Evolutionary conservation across 2,888 invertebrate genomes (phyloP), one percentile per base, ranked within the genome.

Genomic region (Neria commutata): DNA sequence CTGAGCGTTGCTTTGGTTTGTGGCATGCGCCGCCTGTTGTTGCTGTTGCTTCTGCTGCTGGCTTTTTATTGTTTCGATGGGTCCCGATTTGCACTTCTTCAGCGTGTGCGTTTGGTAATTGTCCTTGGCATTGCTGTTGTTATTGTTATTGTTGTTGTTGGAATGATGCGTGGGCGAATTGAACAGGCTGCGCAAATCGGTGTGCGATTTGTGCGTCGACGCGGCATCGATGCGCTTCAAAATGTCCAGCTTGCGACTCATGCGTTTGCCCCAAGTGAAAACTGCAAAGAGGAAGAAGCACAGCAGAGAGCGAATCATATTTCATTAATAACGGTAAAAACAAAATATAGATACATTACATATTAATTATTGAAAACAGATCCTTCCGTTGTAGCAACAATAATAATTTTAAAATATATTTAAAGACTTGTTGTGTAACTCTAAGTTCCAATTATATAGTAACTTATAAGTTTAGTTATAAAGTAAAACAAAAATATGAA

Each of bases 211-310:
- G 86, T 70, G 85, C 29, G 68, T 67, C 45, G 62, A 65, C 29
- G 64, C 54, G 4, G 71, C 66, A 55, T 89, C 89, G 54, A 85
- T 82, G 68, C 89, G 87, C 67, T 90, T 88, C 61, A 91, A 84
- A 74, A 89, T 86, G 73, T 91, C 91, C 72, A 91, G 83, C 79
- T 90, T 91, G 69, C 88, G 89, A 65, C 91, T 90, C 89, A 91
- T 90, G 65, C 88, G 86, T 62, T 89, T 87, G 72, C 91, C 89
- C 91, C 91, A 91, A 67, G 89, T 89, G 63, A 88, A 86, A 74
- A 88, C 88, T 88, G 83, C 58, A 84, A 71, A 6, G 11, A 25
- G 23, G 40, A 17, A 46, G n/a, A n/a, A n/a, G n/a, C n/a, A n/a
- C n/a, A n/a, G n/a, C n/a, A n/a, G n/a, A n/a, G n/a, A n/a, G n/a